Conservation (phyloP, 2,888 invertebrate species). For the Margaritifera margaritifera region DNA sequence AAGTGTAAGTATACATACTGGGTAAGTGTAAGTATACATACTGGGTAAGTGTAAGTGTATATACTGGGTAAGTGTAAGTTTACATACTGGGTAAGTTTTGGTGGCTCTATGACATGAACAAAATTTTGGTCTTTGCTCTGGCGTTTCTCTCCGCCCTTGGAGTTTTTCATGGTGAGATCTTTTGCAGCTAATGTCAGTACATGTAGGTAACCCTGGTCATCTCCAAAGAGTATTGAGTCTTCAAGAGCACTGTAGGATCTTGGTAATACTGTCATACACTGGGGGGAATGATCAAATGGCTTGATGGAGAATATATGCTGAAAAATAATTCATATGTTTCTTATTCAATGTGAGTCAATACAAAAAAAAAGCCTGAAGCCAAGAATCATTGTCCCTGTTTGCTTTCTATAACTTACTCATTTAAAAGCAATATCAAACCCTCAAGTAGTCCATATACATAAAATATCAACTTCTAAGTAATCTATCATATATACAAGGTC, state of each 20-base stretch:
- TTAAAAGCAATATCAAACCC: too few species aligned
- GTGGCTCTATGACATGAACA: slow-evolving; percentile 59
- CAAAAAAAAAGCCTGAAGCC: too few species aligned
- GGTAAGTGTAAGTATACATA: too few species aligned
- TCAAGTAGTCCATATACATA: too few species aligned
- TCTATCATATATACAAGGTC: too few species aligned
- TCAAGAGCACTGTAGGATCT: slow-evolving; percentile 49
- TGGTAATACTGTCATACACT: slow-evolving; percentile 65
- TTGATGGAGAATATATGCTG: slow-evolving; percentile 67
- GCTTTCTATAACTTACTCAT: too few species aligned
- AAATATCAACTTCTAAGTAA: too few species aligned
- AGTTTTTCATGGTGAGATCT: slow-evolving; percentile 67
- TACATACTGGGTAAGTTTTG: slow-evolving; percentile 62
- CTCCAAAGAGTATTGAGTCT: slow-evolving; percentile 67
- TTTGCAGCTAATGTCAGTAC: slow-evolving; percentile 62
- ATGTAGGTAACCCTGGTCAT: slow-evolving; percentile 70
- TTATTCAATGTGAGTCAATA: too few species aligned
- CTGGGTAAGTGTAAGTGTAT: too few species aligned
- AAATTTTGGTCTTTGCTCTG: slow-evolving; percentile 48
- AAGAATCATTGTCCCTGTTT: too few species aligned
- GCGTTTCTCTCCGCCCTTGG: slow-evolving; percentile 56
- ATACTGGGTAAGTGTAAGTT: too few species aligned
- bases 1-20: slow-evolving; percentile 21
- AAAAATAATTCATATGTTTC: slow-evolving; percentile 8
- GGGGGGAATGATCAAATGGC: slow-evolving; percentile 69